Conservation (phyloP, 1,140 invertebrate genomes). For the Anagrus nilaparvatae region DNA sequence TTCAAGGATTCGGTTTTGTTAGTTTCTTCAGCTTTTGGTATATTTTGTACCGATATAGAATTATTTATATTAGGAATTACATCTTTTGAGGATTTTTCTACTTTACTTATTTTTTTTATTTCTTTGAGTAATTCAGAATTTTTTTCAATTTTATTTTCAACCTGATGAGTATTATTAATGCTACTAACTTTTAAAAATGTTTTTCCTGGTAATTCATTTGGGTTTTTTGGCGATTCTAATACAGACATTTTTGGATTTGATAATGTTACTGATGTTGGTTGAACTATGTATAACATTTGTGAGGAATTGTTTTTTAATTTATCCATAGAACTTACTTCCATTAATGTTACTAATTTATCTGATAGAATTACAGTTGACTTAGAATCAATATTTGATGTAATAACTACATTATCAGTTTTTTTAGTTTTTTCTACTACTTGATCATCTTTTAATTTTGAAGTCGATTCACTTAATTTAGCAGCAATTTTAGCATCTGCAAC, state of each 20-base stretch:
- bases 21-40: background rate
- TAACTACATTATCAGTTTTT: background rate
- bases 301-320: conserved; percentile 7
- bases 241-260: conserved; percentile 30
- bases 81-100: background rate
- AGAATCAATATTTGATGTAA: background rate
- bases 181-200: conserved; percentile 4
- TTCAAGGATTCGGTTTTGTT: conserved; percentile 31
- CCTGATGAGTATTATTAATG: background rate
- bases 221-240: conserved; percentile 25
- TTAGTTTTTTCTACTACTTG: background rate
- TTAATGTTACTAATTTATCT: conserved; percentile 7
- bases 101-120: background rate
- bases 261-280: conserved; percentile 30
- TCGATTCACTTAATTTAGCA: conserved; percentile 27
- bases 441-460: conserved; percentile 15
- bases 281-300: conserved; percentile 14
- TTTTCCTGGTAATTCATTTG: too few species aligned
- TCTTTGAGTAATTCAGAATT: conserved; percentile 7
- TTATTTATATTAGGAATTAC: background rate
- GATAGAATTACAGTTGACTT: conserved; percentile 4
- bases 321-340: background rate
- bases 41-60: too few species aligned
- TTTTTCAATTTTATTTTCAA: conserved; percentile 11
- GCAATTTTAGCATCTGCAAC: conserved; percentile 34